Percentiles rank a stretch among this genome's conserved stretches.
Evolutionary conservation across 2,113 vertebrate species (phyloP).

Genomic region (Fukomys damarensis): DNA sequence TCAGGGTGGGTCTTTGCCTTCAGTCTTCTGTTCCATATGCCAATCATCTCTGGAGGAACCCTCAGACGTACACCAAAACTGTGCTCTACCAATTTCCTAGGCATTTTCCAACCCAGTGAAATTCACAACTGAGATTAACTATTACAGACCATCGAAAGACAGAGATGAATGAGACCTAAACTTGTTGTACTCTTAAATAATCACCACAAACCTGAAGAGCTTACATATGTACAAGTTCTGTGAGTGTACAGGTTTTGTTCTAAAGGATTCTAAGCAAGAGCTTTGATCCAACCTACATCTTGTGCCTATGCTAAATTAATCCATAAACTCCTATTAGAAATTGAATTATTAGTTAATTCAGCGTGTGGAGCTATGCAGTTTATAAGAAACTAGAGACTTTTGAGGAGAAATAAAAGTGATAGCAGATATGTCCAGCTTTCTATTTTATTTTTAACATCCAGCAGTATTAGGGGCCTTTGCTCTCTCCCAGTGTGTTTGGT

Average conservation of each 20-base stretch:
- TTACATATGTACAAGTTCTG: background rate
- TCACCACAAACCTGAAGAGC: background rate
- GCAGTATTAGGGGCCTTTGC: background rate
- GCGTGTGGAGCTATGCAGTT: background rate
- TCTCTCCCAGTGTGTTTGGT: fast-evolving
- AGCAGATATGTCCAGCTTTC: background rate
- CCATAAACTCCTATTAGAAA: background rate
- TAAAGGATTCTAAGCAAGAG: background rate
- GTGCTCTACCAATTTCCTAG: background rate
- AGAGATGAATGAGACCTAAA: background rate
- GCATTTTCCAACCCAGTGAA: background rate
- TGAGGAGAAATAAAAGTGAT: background rate
- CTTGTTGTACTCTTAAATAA: background rate
- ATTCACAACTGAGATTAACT: background rate
- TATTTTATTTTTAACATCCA: background rate
- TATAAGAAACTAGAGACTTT: background rate
- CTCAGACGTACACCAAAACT: background rate
- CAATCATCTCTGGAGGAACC: background rate
- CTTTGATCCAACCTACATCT: background rate
- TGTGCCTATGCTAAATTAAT: background rate
- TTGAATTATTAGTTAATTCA: background rate
- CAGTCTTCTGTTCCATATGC: background rate
- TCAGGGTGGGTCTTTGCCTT: background rate
- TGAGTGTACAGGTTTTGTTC: background rate
- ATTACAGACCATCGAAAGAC: background rate